Percentiles rank a stretch among this genome's conserved stretches.
Conservation (phyloP, 2,797 vertebrate species). For the Peromyscus nudipes region DNA sequence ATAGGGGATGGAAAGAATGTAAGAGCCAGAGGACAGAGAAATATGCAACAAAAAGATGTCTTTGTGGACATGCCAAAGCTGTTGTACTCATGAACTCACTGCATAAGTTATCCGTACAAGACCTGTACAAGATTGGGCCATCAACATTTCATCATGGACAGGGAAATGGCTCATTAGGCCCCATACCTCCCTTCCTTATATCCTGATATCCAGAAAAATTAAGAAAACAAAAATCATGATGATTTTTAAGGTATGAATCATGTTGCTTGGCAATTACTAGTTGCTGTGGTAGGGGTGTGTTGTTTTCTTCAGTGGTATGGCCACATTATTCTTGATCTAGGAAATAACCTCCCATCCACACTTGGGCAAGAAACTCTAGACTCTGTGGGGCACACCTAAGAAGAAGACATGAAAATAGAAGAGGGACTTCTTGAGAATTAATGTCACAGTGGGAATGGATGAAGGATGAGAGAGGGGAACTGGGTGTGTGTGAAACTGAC, state of each 20-base stretch:
- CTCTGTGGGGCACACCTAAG: not conserved
- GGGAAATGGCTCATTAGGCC: not conserved
- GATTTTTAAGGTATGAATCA: no score
- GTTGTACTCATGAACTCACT: not conserved
- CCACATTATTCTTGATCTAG: not conserved
- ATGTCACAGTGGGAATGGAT: not conserved
- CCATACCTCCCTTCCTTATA: not conserved
- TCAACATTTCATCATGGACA: not conserved
- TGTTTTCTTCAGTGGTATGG: not conserved
- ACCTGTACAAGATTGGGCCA: not conserved
- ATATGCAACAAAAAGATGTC: not conserved
- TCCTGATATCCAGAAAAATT: not conserved
- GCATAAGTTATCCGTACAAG: not conserved
- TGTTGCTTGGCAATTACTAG: no score
- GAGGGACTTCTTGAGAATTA: not conserved
- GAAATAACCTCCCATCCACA: not conserved
- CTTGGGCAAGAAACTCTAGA: not conserved
- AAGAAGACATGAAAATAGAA: not conserved
- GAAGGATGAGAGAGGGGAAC: not conserved
- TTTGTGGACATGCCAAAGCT: not conserved
- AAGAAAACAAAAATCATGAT: not conserved
- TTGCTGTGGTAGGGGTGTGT: not conserved
- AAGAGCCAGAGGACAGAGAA: not conserved
- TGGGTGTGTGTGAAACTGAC: not conserved
- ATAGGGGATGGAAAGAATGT: not conserved